A percentile compares a stretch with the other conserved stretches of the same genome.
Conservation (phyloP, 2,797 vertebrate species). For the Yasuhikotakia modesta region DNA sequence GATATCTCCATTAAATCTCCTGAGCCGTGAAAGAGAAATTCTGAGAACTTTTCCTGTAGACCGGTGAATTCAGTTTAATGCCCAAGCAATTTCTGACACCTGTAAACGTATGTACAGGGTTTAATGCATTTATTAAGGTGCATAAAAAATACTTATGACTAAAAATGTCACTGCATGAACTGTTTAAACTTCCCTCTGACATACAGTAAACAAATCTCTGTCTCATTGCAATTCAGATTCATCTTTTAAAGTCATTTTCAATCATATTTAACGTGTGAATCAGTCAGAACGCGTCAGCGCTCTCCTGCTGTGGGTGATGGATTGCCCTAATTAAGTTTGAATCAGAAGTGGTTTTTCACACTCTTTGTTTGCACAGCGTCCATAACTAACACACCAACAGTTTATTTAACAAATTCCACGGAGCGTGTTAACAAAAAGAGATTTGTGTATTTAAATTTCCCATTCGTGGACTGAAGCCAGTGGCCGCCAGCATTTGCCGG, state of each 20-base stretch:
- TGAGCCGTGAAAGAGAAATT: no score
- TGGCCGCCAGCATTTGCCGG: background rate
- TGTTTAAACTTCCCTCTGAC: no score
- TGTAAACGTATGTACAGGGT: no score
- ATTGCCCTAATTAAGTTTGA: slow-evolving; percentile 25
- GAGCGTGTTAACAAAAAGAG: slow-evolving; percentile 39
- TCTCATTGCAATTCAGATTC: background rate
- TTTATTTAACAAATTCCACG: slow-evolving; percentile 41
- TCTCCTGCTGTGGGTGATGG: slow-evolving; percentile 1
- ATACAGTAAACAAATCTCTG: background rate
- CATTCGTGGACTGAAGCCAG: slow-evolving; percentile 32
- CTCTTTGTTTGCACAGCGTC: slow-evolving; percentile 16
- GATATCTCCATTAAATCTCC: no score
- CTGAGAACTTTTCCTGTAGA: no score
- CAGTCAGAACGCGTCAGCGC: background rate
- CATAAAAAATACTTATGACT: no score
- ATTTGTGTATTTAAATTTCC: slow-evolving; percentile 35
- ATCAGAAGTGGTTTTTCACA: slow-evolving; percentile 36
- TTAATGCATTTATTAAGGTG: no score
- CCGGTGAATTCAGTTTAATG: no score
- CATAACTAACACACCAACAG: slow-evolving; percentile 21
- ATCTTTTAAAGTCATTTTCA: background rate
- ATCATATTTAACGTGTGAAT: slow-evolving; percentile 26
- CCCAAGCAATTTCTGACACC: no score
- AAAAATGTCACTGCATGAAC: no score